Percentiles rank a stretch among this genome's conserved stretches.
phyloP scores from a whole-genome alignment of 2,888 invertebrate genomes.

The Deladenus siricidicola region DNA sequence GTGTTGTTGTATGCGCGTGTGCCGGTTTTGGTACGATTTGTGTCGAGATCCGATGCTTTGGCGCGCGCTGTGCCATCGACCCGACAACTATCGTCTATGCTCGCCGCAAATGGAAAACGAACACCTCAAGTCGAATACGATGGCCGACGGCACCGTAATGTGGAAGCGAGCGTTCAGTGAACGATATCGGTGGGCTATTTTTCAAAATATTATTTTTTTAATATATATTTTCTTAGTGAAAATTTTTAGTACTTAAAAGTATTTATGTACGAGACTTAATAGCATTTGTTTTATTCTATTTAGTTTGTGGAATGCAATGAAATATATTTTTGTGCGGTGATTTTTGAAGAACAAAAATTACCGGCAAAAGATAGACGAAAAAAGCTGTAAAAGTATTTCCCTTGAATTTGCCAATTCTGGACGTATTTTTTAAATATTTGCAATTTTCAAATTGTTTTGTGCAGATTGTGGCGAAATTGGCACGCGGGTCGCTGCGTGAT shows the following conservation, averaged over 20 bases:
- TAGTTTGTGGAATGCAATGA: too few relatives aligned
- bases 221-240: too few relatives aligned
- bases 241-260: too few relatives aligned
- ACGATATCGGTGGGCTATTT: slow-evolving; percentile 51
- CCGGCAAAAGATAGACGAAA: too few relatives aligned
- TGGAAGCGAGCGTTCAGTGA: slow-evolving; percentile 58
- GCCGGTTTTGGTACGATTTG: slow-evolving; percentile 13
- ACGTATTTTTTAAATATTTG: neutral
- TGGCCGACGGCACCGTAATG: slow-evolving; percentile 39
- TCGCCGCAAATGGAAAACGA: slow-evolving; percentile 15
- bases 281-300: too few relatives aligned
- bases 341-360: too few relatives aligned
- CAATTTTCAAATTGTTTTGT: too few relatives aligned
- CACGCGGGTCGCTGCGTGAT: slow-evolving; percentile 58
- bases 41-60: slow-evolving; percentile 13
- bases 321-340: too few relatives aligned
- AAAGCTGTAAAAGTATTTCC: too few relatives aligned
- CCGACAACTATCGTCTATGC: slow-evolving; percentile 19
- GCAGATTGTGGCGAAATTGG: slow-evolving; percentile 57
- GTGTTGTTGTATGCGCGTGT: slow-evolving; percentile 18
- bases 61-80: slow-evolving; percentile 16
- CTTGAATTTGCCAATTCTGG: neutral
- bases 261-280: too few relatives aligned
- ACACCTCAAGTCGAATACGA: slow-evolving; percentile 13
- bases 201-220: neutral